Conservation (phyloP, 2,888 invertebrate species). For the Caenorhabditis imperialis region DNA sequence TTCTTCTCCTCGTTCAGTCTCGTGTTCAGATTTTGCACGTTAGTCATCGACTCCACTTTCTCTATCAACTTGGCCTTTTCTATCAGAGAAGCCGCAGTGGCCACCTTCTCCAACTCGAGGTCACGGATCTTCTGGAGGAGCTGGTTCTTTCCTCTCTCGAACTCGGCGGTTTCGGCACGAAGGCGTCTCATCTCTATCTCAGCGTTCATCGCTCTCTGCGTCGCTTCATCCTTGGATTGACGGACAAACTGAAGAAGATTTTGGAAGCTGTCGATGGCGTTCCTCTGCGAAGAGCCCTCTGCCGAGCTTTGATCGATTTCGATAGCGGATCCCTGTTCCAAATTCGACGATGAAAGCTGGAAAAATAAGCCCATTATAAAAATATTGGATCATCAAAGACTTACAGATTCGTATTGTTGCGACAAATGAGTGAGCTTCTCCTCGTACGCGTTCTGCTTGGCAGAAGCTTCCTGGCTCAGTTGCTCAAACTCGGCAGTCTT, state of each 20-base stretch:
- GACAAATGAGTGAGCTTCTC: conserved; percentile 36
- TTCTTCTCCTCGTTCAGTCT: conserved; percentile 43
- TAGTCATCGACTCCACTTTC: conserved; percentile 40
- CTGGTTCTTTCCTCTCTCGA: conserved; percentile 37
- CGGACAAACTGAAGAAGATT: conserved; percentile 50
- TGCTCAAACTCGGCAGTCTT: conserved; percentile 30
- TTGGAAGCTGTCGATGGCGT: conserved; percentile 32
- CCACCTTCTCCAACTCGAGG: conserved; percentile 48
- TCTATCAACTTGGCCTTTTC: conserved; percentile 54
- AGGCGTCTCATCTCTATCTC: conserved; percentile 62
- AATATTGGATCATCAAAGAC: background rate
- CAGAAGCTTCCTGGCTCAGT: conserved; percentile 11
- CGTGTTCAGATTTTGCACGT: conserved; percentile 42
- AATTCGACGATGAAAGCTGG: conserved; percentile 22
- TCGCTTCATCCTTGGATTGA: conserved; percentile 56
- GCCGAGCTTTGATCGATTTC: background rate
- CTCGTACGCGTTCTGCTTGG: conserved; percentile 45
- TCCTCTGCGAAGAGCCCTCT: background rate
- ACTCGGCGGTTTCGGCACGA: conserved; percentile 56
- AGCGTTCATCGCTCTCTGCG: conserved; percentile 57
- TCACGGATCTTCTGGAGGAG: conserved; percentile 47
- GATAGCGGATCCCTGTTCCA: background rate
- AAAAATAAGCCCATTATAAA: background rate
- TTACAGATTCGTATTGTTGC: conserved; percentile 48
- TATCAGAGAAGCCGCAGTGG: conserved; percentile 30